A percentile compares a stretch with the other conserved stretches of the same genome.
Evolutionary conservation across 1,140 invertebrate species (phyloP).

Genomic region (Tetraneura akinire): DNA sequence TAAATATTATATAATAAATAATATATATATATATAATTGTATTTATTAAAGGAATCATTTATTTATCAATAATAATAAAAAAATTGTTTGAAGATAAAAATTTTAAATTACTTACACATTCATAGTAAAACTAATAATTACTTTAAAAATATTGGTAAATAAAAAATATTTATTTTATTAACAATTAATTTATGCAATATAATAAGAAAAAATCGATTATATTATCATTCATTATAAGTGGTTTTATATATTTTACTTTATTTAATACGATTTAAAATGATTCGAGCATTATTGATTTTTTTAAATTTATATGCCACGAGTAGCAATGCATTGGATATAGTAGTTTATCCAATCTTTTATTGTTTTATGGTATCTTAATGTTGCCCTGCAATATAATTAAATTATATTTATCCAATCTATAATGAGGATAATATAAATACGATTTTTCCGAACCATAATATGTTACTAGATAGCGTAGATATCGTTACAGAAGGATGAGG

Average conservation of each 20-base stretch:
- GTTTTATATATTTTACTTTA: slow-evolving; percentile 11
- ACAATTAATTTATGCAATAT: no score
- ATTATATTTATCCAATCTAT: background rate
- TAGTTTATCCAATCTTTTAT: slow-evolving; percentile 1
- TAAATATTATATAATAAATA: no score
- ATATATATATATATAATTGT: no score
- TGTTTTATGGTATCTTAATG: background rate
- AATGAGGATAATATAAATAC: background rate
- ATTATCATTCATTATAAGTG: background rate
- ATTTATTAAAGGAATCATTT: no score
- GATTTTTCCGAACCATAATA: background rate
- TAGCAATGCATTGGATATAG: background rate
- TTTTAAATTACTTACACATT: no score
- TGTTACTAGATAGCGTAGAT: slow-evolving; percentile 28
- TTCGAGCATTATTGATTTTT: background rate
- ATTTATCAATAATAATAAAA: no score
- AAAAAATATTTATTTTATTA: no score
- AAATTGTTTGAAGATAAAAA: no score
- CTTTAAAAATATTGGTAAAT: no score
- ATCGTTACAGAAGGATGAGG: background rate
- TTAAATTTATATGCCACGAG: background rate
- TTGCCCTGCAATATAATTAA: background rate
- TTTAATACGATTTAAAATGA: background rate
- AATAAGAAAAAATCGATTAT: no score
- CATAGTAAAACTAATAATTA: no score